These are phyloP conservation scores for Ptychobarbus kaznakovi DNA, from an alignment of 2,797 vertebrate genomes.

Conservation along the genomic window DNA sequence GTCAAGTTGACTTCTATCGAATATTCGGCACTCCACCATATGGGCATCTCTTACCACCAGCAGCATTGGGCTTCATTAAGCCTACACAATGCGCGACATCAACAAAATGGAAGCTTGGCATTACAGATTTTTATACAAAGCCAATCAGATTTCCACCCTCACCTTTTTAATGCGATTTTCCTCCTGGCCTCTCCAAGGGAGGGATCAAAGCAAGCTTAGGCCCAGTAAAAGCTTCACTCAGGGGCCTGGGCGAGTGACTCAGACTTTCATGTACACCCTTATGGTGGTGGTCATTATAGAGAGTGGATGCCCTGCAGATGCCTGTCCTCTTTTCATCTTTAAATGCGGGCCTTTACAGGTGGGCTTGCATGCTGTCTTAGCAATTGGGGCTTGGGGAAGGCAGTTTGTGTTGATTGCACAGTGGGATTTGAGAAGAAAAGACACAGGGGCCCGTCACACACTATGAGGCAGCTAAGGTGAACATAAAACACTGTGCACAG, in stretches of 20 bases:
- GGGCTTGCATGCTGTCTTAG: slow-evolving; percentile 36
- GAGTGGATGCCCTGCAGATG: slow-evolving; percentile 59
- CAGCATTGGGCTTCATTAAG: slow-evolving; percentile 10
- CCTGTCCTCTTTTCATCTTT: slow-evolving; percentile 61
- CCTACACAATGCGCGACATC: slow-evolving; percentile 30
- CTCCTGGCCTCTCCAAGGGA: slow-evolving; percentile 49
- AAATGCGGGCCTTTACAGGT: slow-evolving; percentile 54
- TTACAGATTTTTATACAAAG: slow-evolving; percentile 53
- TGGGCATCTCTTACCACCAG: not conserved
- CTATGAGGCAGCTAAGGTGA: slow-evolving; percentile 36
- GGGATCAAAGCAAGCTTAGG: slow-evolving; percentile 71
- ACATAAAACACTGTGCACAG: slow-evolving; percentile 33
- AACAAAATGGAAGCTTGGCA: slow-evolving; percentile 57
- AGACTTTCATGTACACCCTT: slow-evolving; percentile 67
- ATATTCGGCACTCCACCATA: slow-evolving; percentile 15
- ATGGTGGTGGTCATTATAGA: slow-evolving; percentile 62
- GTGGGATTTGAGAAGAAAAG: slow-evolving; percentile 28
- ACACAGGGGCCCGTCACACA: slow-evolving; percentile 25
- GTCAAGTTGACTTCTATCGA: slow-evolving; percentile 45
- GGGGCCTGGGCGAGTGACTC: slow-evolving; percentile 61
- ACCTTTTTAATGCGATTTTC: slow-evolving; percentile 60
- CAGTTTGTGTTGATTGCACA: slow-evolving; percentile 53
- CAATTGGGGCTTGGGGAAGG: slow-evolving; percentile 34
- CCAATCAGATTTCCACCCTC: slow-evolving; percentile 40
- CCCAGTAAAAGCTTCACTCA: slow-evolving; percentile 64